phyloP scores from a whole-genome alignment of 2,113 vertebrate species.

The Murina feae region DNA sequence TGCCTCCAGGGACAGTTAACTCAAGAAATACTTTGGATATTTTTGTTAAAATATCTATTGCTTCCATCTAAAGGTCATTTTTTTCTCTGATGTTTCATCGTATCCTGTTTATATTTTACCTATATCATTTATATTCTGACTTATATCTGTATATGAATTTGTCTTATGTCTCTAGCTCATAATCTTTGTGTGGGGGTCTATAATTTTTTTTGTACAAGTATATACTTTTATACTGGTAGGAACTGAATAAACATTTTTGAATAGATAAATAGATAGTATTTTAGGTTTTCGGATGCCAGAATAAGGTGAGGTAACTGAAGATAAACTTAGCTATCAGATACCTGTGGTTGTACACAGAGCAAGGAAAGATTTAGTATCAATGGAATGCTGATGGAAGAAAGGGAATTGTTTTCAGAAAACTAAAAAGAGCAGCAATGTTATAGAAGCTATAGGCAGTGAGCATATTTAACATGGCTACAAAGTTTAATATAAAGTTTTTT shows the following conservation, averaged over 20 bases:
- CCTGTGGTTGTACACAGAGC: background rate
- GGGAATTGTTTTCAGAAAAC: background rate
- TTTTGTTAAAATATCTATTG: background rate
- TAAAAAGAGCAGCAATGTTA: constrained; percentile 30
- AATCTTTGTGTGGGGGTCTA: background rate
- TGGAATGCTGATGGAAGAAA: background rate
- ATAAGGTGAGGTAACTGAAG: background rate
- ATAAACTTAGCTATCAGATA: background rate
- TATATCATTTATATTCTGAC: background rate
- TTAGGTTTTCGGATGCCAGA: background rate
- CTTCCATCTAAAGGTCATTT: background rate
- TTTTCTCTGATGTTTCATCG: background rate
- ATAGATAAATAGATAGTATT: background rate
- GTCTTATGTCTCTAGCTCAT: background rate
- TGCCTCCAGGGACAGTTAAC: background rate
- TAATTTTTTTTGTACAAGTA: background rate
- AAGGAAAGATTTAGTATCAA: background rate
- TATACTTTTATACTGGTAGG: background rate
- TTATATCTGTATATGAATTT: background rate
- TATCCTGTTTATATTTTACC: background rate
- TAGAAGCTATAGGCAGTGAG: background rate
- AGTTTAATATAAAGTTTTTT: constrained; percentile 29
- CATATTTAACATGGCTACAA: background rate
- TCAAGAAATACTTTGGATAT: background rate
- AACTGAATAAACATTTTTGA: background rate